These are phyloP conservation scores for Phrynocephalus guinanensis DNA, from an alignment of 2,797 vertebrate species.

Conservation along the genomic window DNA sequence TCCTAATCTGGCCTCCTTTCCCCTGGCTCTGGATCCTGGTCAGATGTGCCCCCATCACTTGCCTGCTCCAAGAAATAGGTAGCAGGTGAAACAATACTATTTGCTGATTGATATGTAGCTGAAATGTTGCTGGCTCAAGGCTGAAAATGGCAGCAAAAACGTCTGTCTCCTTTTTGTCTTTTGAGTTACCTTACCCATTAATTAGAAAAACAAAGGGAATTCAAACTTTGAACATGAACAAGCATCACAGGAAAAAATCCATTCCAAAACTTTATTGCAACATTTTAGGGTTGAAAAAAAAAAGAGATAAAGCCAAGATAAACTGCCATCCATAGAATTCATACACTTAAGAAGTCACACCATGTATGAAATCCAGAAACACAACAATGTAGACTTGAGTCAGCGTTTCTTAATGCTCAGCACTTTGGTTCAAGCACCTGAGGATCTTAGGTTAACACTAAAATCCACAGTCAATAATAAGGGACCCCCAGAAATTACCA, in stretches of 20 bases:
- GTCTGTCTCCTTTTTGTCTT: neutral
- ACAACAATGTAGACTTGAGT: neutral
- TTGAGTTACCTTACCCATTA: neutral
- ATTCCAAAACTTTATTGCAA: slow-evolving; percentile 3
- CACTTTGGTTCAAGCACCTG: neutral
- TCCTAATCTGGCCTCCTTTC: neutral
- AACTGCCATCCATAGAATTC: neutral
- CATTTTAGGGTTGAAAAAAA: neutral
- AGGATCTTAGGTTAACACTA: neutral
- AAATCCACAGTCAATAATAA: neutral
- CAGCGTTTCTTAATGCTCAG: neutral
- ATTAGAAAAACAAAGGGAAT: neutral
- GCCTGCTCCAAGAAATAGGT: neutral
- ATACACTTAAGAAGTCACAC: neutral
- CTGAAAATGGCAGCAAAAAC: neutral
- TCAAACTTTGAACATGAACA: neutral
- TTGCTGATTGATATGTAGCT: neutral
- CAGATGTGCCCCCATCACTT: neutral
- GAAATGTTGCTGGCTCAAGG: neutral
- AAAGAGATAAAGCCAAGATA: neutral
- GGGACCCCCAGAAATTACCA: neutral
- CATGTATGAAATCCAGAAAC: neutral
- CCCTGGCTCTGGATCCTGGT: neutral
- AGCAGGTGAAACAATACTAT: neutral
- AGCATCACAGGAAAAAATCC: neutral